These are phyloP conservation scores for Micropoecilia bifurca DNA, from an alignment of 2,797 vertebrate species.

Conservation along the genomic window DNA sequence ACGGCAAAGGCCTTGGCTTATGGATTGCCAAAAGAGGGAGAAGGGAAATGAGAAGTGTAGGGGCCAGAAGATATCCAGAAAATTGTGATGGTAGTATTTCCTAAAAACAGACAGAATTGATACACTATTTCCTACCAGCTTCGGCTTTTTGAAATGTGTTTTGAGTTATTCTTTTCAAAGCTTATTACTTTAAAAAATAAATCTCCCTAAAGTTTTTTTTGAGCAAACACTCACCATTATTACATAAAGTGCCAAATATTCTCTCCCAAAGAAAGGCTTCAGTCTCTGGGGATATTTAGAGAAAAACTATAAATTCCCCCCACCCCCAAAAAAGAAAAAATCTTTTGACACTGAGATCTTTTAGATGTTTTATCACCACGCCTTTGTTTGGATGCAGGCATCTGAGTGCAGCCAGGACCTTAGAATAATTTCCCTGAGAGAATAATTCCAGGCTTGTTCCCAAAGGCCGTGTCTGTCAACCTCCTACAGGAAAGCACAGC, in stretches of 20 bases:
- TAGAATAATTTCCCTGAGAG: constrained; percentile 36
- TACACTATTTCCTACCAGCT: background rate
- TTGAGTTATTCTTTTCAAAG: background rate
- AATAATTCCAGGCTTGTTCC: constrained; percentile 48
- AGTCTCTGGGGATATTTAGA: background rate
- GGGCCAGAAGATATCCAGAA: constrained; percentile 4
- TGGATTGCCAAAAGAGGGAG: constrained; percentile 20
- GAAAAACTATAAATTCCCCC: background rate
- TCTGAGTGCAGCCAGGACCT: constrained; percentile 26
- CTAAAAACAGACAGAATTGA: background rate
- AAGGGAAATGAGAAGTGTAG: constrained; percentile 9
- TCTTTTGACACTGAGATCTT: background rate
- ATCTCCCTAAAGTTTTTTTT: background rate
- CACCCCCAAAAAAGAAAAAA: background rate
- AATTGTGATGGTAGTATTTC: background rate
- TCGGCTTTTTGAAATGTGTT: background rate
- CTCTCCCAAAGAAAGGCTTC: background rate
- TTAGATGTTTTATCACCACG: background rate
- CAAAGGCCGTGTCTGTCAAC: constrained; percentile 47
- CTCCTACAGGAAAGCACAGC: constrained; percentile 67
- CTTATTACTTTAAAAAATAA: background rate
- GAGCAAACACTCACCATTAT: background rate
- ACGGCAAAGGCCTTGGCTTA: constrained; percentile 45
- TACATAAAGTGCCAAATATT: background rate
- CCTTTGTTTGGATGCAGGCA: constrained; percentile 21